Percentiles rank a stretch among this genome's conserved stretches.
Evolutionary conservation across 2,113 vertebrate species (phyloP).

Genomic region (Litocranius walleri): DNA sequence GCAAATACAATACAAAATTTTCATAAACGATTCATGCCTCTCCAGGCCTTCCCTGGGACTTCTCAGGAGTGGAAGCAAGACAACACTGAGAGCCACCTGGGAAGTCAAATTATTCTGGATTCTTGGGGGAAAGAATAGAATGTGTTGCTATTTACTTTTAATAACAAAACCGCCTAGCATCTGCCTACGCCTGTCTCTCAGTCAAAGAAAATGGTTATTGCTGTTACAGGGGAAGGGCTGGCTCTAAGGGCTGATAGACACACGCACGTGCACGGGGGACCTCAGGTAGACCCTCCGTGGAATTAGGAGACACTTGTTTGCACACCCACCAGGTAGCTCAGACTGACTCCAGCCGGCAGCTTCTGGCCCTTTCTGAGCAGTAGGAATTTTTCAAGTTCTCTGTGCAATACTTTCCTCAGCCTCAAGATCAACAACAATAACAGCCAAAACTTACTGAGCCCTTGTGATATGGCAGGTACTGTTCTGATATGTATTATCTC

Average conservation of each 20-base stretch:
- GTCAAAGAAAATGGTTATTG: not conserved
- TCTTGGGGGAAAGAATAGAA: not conserved
- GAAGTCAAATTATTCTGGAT: conserved; percentile 40
- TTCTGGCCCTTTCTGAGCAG: not conserved
- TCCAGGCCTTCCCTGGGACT: not conserved
- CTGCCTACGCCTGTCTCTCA: not conserved
- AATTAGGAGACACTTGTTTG: not conserved
- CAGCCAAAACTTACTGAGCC: not conserved
- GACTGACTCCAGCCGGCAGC: not conserved
- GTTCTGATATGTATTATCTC: not conserved
- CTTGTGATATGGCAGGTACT: not conserved
- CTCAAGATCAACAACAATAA: not conserved
- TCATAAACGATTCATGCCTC: conserved; percentile 45
- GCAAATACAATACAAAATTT: not conserved
- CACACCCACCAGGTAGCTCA: not conserved
- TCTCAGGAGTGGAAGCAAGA: not conserved
- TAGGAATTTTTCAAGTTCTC: not conserved
- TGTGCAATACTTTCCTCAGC: not conserved
- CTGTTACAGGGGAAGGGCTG: not conserved
- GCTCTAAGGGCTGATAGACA: not conserved
- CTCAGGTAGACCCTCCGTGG: rapidly evolving
- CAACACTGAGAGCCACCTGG: not conserved
- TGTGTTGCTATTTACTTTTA: conserved; percentile 46
- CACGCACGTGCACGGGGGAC: rapidly evolving
- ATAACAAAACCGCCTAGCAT: not conserved